Base-by-base conservation (phyloP, 2,113 vertebrate genomes). In the Stegastes partitus region DNA sequence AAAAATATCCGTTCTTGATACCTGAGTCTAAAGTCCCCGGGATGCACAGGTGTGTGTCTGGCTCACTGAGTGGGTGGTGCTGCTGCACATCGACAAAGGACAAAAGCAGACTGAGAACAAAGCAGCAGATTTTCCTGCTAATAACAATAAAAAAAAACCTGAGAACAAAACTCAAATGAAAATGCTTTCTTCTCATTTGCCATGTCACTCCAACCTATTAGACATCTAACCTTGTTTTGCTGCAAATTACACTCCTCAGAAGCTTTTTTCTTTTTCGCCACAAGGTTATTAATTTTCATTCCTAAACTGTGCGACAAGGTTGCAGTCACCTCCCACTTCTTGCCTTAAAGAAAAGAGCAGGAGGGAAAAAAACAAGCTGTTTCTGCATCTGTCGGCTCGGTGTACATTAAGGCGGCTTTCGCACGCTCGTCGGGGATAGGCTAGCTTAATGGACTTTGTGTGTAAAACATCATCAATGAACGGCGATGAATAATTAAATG, bases 391-490 rank as follows among this genome's bases (percentile, higher is more conserved):
- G 57, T 79, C 22, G 31, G 57, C 57, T 77, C 53, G 8, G 50
- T 80, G 57, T 85, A 83, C 70, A 72, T 88, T 82, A 75, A 72
- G 69, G 58, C 45, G 31, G 63, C 67, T 78, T 88, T 86, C 68
- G 67, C 58, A 56, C 19, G 56, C 70, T 77, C 51, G 76, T 72
- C 74, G 54, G 54, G 74, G 56, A 72, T 53, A 53, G 49, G 50
- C n/a, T 0, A 15, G 68, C 68, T 68, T 88, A 90, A 91, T 91
- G 87, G 84, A 89, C 82, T 91, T 89, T 88, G 74, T 84, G 86
- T 89, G 87, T 91, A 81, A 80, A 91, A 84, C 85, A 88, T 88
- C 81, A 83, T 85, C 87, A 87, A 16, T 75, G 71, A 85, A 63
- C 45, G 50, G 22, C 56, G 23, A 86, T 91, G 51, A 88, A 90